These are phyloP conservation scores for Tholera decimalis DNA, from an alignment of 2,888 invertebrate species.

Conservation along the genomic window DNA sequence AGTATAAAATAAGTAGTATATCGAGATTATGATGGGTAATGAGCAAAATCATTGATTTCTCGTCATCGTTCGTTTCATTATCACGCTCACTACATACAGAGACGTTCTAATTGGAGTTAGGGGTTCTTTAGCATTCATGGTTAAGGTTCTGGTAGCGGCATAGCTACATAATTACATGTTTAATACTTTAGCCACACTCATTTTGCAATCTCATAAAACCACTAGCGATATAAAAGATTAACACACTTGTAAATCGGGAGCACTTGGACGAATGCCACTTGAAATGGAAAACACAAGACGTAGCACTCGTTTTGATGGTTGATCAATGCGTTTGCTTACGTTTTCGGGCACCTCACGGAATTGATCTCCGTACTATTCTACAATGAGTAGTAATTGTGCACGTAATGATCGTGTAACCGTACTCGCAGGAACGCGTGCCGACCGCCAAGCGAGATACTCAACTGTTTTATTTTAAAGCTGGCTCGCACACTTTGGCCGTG, in stretches of 20 bases:
- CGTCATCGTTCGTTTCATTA: constrained; percentile 4
- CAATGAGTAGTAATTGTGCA: constrained; percentile 74
- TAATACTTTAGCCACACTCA: constrained; percentile 1
- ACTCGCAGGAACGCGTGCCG: constrained; percentile 74
- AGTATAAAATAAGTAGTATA: constrained; percentile 2
- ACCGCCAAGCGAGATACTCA: constrained; percentile 82
- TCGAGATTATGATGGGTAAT: not conserved
- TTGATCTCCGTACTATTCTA: constrained; percentile 59
- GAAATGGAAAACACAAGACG: constrained; percentile 48
- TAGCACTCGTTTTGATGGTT: constrained; percentile 8
- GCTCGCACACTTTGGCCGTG: constrained; percentile 83
- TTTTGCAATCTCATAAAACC: constrained; percentile 4
- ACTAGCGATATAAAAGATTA: constrained; percentile 33
- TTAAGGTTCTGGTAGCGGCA: not conserved
- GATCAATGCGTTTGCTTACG: constrained; percentile 50
- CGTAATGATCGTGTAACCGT: constrained; percentile 75
- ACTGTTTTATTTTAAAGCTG: constrained; percentile 90
- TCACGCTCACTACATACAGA: constrained; percentile 10
- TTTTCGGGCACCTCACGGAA: constrained; percentile 53
- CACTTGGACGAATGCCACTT: constrained; percentile 58
- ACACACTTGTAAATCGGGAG: constrained; percentile 45
- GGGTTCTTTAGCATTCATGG: not conserved
- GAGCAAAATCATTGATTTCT: not conserved
- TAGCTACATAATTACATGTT: constrained; percentile 6
- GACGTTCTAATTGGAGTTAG: not conserved